Conservation (phyloP, 2,888 invertebrate species). For the Lochmaea capreae region DNA sequence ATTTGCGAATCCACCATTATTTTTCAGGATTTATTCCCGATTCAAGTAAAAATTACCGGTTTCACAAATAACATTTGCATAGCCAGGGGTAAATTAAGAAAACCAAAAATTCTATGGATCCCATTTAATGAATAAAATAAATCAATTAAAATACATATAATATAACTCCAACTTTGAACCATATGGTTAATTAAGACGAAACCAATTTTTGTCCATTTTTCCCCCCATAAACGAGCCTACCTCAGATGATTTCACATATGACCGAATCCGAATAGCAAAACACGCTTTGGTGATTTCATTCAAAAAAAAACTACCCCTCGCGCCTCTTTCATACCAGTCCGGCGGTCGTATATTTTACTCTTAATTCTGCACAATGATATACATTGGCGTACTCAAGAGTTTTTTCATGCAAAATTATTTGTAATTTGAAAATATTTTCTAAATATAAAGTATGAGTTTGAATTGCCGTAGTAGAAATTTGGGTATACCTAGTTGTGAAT, state of each 20-base stretch:
- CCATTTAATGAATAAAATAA: too few relatives aligned
- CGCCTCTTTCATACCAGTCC: constrained; percentile 51
- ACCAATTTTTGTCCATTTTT: constrained; percentile 32
- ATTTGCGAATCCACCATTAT: background rate
- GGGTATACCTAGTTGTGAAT: too few relatives aligned
- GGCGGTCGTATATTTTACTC: constrained; percentile 31
- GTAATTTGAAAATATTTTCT: too few relatives aligned
- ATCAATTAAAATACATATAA: background rate
- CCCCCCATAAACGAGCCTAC: constrained; percentile 37
- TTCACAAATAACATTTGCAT: too few relatives aligned
- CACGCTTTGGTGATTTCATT: constrained; percentile 76
- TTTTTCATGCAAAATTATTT: too few relatives aligned
- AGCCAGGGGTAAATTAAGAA: too few relatives aligned
- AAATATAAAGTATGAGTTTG: too few relatives aligned
- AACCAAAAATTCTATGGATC: too few relatives aligned
- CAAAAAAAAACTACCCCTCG: constrained; percentile 62
- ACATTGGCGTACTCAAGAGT: background rate
- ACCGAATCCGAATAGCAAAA: constrained; percentile 74
- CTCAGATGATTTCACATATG: constrained; percentile 73
- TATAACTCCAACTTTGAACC: constrained; percentile 15
- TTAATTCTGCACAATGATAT: constrained; percentile 28
- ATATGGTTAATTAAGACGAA: constrained; percentile 32
- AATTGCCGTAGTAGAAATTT: too few relatives aligned
- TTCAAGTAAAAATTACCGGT: too few relatives aligned
- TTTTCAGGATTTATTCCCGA: too few relatives aligned